These are phyloP conservation scores for zebrafish (Danio rerio) DNA, from an alignment of 2,113 vertebrate genomes.

Conservation along the genomic window DNA sequence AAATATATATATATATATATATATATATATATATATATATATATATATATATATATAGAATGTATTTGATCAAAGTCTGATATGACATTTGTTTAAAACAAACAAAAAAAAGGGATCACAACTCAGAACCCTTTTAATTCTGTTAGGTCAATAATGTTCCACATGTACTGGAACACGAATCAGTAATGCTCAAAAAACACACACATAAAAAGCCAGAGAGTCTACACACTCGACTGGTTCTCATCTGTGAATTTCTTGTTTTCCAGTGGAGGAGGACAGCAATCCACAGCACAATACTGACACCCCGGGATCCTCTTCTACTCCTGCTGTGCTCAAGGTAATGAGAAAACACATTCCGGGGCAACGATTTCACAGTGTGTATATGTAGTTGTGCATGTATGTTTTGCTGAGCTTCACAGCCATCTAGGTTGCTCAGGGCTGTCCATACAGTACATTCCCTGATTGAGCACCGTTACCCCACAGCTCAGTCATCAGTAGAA, in stretches of 20 bases:
- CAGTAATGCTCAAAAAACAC: neutral
- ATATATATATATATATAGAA: too few species aligned
- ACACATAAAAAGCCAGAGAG: neutral
- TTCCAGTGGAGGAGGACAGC: constrained; percentile 35
- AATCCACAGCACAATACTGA: neutral
- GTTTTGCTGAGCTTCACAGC: constrained; percentile 34
- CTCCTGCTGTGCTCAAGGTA: constrained; percentile 43
- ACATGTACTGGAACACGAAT: neutral
- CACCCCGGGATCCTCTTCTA: neutral
- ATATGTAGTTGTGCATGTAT: neutral
- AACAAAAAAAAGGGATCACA: too few species aligned
- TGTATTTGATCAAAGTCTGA: too few species aligned
- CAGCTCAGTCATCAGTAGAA: constrained; percentile 38
- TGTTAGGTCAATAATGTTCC: neutral
- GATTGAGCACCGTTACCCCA: constrained; percentile 12
- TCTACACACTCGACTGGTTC: neutral
- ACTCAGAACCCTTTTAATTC: too few species aligned
- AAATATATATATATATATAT: too few species aligned
- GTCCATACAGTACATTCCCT: neutral
- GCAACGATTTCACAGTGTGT: neutral
- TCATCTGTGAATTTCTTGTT: constrained; percentile 5
- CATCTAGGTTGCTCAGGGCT: neutral
- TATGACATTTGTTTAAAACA: too few species aligned
- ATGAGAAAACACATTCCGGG: constrained; percentile 12
- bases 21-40: too few species aligned